phyloP scores from a whole-genome alignment of 2,797 vertebrate genomes.

The Percopsis omiscomaycus region DNA sequence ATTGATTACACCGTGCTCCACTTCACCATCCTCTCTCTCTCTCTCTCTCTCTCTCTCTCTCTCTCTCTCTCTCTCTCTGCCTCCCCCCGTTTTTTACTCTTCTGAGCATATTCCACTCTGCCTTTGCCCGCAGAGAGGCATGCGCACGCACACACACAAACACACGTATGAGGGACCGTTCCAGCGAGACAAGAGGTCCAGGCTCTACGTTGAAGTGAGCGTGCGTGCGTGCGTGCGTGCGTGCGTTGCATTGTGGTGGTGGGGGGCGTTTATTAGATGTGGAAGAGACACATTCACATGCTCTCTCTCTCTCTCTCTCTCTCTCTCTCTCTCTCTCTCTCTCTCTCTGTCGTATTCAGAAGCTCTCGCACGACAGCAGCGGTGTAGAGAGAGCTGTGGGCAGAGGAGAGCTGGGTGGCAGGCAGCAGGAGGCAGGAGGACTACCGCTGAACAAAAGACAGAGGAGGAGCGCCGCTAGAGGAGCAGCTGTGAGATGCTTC shows the following conservation, averaged over 20 bases:
- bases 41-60: constrained; percentile 5
- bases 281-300: constrained; percentile 56
- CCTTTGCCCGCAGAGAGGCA: constrained; percentile 43
- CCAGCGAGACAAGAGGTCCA: too few species aligned
- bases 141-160: constrained; percentile 25
- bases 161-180: neutral
- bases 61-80: constrained; percentile 27
- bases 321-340: constrained; percentile 31
- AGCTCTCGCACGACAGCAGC: constrained; percentile 3
- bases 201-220: too few species aligned
- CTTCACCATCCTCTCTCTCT: constrained; percentile 10
- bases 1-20: constrained; percentile 61
- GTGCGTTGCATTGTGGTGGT: neutral
- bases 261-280: constrained; percentile 33
- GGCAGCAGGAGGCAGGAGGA: neutral
- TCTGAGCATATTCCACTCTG: constrained; percentile 5
- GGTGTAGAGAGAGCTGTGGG: constrained; percentile 2
- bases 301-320: constrained; percentile 24
- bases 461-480: constrained; percentile 53
- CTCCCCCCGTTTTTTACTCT: constrained; percentile 15
- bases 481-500: constrained; percentile 76
- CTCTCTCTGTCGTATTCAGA: constrained; percentile 30
- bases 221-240: too few species aligned
- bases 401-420: constrained; percentile 1
- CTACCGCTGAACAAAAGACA: too few species aligned